Evolutionary conservation across 2,113 vertebrate species (phyloP).

Genomic region (Indri indri): DNA sequence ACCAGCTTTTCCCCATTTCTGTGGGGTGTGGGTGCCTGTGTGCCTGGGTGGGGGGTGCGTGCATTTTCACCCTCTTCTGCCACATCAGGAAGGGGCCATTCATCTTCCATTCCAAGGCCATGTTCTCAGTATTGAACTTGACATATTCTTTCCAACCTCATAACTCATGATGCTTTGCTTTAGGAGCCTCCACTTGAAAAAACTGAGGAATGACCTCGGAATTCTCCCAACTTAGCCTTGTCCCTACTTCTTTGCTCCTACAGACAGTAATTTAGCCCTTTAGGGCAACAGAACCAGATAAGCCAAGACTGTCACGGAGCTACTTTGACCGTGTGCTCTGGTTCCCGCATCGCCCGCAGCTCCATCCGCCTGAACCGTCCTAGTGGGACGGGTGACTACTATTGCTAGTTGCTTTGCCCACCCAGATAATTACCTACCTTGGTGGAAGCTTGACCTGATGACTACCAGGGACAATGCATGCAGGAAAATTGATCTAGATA

Average conservation of each 20-base stretch:
- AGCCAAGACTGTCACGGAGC: background rate
- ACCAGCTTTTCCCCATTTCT: slow-evolving; percentile 68
- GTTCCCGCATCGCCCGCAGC: background rate
- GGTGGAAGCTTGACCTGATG: background rate
- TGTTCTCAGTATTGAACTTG: background rate
- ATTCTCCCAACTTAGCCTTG: background rate
- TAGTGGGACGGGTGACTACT: background rate
- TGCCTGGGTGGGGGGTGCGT: too few relatives aligned
- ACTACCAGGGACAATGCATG: background rate
- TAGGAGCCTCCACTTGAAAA: background rate
- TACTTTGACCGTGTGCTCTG: background rate
- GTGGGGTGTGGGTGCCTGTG: background rate
- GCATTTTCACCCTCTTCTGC: slow-evolving; percentile 22
- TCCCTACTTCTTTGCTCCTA: background rate
- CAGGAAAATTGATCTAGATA: background rate
- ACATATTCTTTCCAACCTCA: background rate
- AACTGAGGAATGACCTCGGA: background rate
- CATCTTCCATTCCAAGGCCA: background rate
- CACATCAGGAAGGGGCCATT: background rate
- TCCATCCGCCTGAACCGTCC: background rate
- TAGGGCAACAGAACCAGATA: too few relatives aligned
- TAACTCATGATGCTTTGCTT: background rate
- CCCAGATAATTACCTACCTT: background rate
- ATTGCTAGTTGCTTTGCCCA: background rate
- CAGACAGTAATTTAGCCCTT: background rate